Base-by-base conservation (phyloP, 2,797 vertebrate species). In the Bucorvus abyssinicus region DNA sequence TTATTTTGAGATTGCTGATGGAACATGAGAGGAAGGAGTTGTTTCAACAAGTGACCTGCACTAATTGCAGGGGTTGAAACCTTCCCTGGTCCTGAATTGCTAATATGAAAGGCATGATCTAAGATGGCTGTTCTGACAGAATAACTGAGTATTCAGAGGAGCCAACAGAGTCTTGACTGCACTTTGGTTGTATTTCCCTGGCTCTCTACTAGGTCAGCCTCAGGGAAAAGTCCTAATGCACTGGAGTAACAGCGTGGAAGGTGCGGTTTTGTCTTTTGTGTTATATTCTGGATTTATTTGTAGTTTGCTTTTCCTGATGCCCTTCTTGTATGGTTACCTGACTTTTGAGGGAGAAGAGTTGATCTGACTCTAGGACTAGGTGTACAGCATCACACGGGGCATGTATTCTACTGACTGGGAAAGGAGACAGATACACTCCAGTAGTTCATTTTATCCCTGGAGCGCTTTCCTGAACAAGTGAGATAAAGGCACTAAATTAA, bases 21-120 rank as follows among this genome's bases (percentile, higher is more conserved):
- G 89, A 80, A 96, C 77, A 60, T 1, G 4, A 92, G 67, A 77
- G 44, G 70, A 95, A 79, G 77, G 80, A 89, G 87, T 67, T 88
- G 76, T 93, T 95, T 88, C 79, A 91, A 93, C 77, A 95, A 88
- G 83, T 79, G 63, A 76, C 91, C 59, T 89, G 63, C 34, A 38
- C 55, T 94, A 88, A 96, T 88, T 90, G 57, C 67, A 88, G 67
- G 70, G 36, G 57, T 60, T 84, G 85, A 90, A 95, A 84, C 74
- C 19, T 67, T 81, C 49, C 36, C n/a, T 74, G 49, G 67, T 96
- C 34, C 83, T 88, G 80, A 81, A n/a, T 0, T 79, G 83, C 26
- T 59, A 73, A 16, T 86, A 40, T 36, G 53, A 91, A 91, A 94
- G 77, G 56, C 74, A 87, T 74, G 70, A 30, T 9, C 6, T 45